phyloP scores from a whole-genome alignment of 2,888 invertebrate species.

The Hyles lineata region DNA sequence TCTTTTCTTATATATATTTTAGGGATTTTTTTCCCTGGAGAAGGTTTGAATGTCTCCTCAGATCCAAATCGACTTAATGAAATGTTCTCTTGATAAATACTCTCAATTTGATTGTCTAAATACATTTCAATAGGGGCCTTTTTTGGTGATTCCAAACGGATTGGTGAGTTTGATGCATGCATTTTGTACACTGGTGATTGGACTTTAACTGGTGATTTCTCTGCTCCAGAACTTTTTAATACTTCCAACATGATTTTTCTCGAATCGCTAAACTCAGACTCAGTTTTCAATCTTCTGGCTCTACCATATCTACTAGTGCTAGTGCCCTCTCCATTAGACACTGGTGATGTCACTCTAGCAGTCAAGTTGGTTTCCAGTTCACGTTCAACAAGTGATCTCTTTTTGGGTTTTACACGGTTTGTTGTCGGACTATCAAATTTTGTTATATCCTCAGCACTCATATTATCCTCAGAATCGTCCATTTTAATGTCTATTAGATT shows the following conservation, averaged over 20 bases:
- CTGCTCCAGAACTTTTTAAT: conserved; percentile 55
- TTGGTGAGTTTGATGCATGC: conserved; percentile 73
- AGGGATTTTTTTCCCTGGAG: conserved; percentile 57
- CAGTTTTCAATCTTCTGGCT: conserved; percentile 81
- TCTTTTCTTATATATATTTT: conserved; percentile 77
- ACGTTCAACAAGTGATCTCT: conserved; percentile 73
- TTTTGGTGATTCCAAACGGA: conserved; percentile 58
- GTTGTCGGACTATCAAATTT: conserved; percentile 48
- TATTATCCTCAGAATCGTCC: conserved; percentile 73
- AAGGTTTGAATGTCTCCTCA: conserved; percentile 54
- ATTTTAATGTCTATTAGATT: conserved; percentile 50
- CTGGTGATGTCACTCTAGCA: conserved; percentile 69
- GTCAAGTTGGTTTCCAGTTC: conserved; percentile 78
- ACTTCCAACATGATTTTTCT: conserved; percentile 64
- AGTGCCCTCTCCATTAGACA: conserved; percentile 53
- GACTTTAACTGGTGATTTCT: conserved; percentile 58
- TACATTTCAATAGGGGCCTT: conserved; percentile 45
- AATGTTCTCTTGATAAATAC: conserved; percentile 70
- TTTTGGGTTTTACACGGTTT: conserved; percentile 68
- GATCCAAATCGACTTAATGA: conserved; percentile 68
- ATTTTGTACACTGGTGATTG: conserved; percentile 70
- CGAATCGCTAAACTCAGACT: conserved; percentile 66
- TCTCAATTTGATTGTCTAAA: conserved; percentile 68
- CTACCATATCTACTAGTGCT: conserved; percentile 86
- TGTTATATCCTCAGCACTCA: conserved; percentile 61